Base-by-base conservation (phyloP, 1,140 invertebrate genomes). In the Platyscapa corneri region DNA sequence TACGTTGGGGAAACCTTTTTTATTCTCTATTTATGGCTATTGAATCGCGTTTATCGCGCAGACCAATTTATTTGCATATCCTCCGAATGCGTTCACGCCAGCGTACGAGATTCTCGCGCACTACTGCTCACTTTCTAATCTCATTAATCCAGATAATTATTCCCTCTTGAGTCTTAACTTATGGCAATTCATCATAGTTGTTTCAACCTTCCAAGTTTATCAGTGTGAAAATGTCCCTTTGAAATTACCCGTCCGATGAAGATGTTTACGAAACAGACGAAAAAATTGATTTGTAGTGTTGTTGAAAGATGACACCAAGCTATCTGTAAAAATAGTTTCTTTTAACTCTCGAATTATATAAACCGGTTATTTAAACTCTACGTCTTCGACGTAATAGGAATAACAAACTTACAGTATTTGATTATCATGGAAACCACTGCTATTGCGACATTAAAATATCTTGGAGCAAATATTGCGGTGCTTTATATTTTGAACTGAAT, bases 61-160 rank as follows among this genome's bases (percentile, higher is more conserved):
- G 16, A 56, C 14, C 67, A 67, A 82, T 82, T 74, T 70, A 81
- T 81, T 67, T 76, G n/a, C 70, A 42, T n/a, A 42, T 7, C 14
- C 23, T 32, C 37, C 20, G 23, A 27, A 74, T 74, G 23, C 70
- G 20, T 74, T 6, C 20, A 32, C 23, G 8, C 56, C 5, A 60
- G 56, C 39, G 23, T n/a, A 8, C 8, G 46, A 53, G 8, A 32
- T 76, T 76, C 23, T n/a, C 27, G n/a, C 42, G 3, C 18, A 3
- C 20, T 8, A 14, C 1, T 7, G 18, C 30, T 49, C 12, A 18
- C 18, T 32, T 76, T 30, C 46, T 12, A 23, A 23, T 76, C 46
- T 53, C 32, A 76, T 76, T 53, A n/a, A 42, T 74, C 23, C n/a
- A 14, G 23, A 16, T 3, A 53, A 76, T 76, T 53, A 30, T 46